These are phyloP conservation scores for Oncorhynchus gorbuscha DNA, from an alignment of 2,113 vertebrate genomes.

Conservation along the genomic window DNA sequence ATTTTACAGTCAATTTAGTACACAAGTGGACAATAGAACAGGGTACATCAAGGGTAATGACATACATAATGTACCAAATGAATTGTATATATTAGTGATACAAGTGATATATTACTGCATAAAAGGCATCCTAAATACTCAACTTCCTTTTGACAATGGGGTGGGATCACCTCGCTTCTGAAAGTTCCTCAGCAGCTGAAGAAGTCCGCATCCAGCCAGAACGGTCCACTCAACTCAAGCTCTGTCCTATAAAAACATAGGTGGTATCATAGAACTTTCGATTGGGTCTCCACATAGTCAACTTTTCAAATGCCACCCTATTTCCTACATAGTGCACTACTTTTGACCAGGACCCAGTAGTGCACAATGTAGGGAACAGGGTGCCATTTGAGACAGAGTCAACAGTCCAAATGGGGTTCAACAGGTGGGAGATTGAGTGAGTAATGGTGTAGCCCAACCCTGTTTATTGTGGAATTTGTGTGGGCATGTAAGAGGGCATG, in stretches of 20 bases:
- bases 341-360: background rate
- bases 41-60: background rate
- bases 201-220: background rate
- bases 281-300: background rate
- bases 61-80: background rate
- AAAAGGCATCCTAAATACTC: background rate
- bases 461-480: constrained; percentile 1
- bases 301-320: background rate
- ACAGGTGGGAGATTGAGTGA: constrained; percentile 61
- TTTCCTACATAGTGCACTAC: background rate
- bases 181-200: background rate
- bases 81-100: background rate
- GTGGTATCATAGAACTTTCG: background rate
- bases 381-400: too few relatives aligned
- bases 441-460: constrained; percentile 38
- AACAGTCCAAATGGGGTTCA: constrained; percentile 53
- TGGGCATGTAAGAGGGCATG: constrained; percentile 9
- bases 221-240: background rate
- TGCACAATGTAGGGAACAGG: background rate
- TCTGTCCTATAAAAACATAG: background rate
- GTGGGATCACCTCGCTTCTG: background rate
- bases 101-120: background rate
- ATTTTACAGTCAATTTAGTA: background rate
- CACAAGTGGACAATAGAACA: background rate
- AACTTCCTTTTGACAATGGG: background rate